These are phyloP conservation scores for Mesembrinibis cayennensis DNA, from an alignment of 2,113 vertebrate genomes.

Conservation along the genomic window DNA sequence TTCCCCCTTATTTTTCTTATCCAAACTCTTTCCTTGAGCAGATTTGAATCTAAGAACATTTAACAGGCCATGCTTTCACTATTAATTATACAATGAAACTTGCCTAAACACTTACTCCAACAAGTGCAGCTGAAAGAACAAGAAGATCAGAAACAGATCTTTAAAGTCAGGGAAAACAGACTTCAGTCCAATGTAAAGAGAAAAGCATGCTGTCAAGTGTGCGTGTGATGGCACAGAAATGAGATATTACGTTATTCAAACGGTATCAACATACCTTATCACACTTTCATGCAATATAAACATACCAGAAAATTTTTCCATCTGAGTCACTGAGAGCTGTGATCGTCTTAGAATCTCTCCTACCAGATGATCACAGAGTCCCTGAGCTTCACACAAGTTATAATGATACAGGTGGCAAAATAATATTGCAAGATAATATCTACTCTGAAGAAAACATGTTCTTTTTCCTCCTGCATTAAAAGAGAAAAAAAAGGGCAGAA, in stretches of 20 bases:
- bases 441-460: conserved; percentile 79
- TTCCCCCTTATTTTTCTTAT: not conserved
- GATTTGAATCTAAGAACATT: not conserved
- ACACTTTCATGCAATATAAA: not conserved
- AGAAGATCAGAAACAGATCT: not conserved
- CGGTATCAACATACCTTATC: not conserved
- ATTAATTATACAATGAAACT: not conserved
- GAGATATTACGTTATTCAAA: not conserved
- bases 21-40: not conserved
- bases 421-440: conserved; percentile 88
- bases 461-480: conserved; percentile 75
- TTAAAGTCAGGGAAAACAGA: not conserved
- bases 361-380: conserved; percentile 88
- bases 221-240: not conserved
- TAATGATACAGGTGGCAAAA: conserved; percentile 88
- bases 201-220: not conserved
- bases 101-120: not conserved
- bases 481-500: not conserved
- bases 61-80: not conserved
- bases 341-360: conserved; percentile 74
- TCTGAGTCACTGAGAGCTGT: conserved; percentile 39
- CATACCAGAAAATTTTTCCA: conserved; percentile 68
- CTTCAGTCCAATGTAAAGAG: not conserved
- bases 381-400: conserved; percentile 86
- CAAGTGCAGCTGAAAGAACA: not conserved